Evolutionary conservation across 92 coral and sea anemone species (phyloP).

Genomic region (Zoanthus sansibaricus): DNA sequence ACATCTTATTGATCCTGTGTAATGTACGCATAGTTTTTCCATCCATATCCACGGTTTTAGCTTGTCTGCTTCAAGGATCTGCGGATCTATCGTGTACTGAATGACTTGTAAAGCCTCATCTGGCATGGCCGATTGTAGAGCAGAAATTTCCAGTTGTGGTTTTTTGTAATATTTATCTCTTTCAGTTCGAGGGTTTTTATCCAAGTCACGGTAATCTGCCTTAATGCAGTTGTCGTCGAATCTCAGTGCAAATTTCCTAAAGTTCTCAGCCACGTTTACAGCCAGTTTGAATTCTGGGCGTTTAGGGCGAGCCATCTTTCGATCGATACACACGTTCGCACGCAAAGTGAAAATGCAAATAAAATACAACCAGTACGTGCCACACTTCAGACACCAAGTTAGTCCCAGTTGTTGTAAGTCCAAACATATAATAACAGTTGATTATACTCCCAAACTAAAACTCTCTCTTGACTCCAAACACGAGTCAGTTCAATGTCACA

Average conservation of each 20-base stretch:
- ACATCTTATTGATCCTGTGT: constrained; percentile 13
- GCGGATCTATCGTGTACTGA: constrained; percentile 40
- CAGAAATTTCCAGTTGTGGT: constrained; percentile 40
- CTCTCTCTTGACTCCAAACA: neutral
- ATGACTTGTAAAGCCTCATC: constrained; percentile 34
- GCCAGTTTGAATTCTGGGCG: neutral
- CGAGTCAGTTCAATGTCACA: neutral
- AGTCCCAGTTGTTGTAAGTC: neutral
- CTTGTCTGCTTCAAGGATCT: constrained; percentile 23
- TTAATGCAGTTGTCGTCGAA: constrained; percentile 65
- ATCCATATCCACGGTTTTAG: constrained; percentile 44
- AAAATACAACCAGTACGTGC: neutral
- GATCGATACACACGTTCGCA: neutral
- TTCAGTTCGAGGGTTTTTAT: constrained; percentile 55
- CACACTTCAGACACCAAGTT: constrained; percentile 48
- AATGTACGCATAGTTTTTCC: constrained; percentile 19
- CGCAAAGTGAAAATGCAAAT: neutral
- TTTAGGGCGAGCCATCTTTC: neutral
- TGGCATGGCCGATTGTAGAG: constrained; percentile 33
- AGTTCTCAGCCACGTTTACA: neutral
- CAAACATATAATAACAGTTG: neutral
- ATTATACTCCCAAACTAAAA: neutral
- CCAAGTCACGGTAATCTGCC: constrained; percentile 51
- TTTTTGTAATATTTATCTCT: constrained; percentile 46
- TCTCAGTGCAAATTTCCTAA: constrained; percentile 10